phyloP scores from a whole-genome alignment of 1,140 invertebrate genomes.

The Anoplophora glabripennis region DNA sequence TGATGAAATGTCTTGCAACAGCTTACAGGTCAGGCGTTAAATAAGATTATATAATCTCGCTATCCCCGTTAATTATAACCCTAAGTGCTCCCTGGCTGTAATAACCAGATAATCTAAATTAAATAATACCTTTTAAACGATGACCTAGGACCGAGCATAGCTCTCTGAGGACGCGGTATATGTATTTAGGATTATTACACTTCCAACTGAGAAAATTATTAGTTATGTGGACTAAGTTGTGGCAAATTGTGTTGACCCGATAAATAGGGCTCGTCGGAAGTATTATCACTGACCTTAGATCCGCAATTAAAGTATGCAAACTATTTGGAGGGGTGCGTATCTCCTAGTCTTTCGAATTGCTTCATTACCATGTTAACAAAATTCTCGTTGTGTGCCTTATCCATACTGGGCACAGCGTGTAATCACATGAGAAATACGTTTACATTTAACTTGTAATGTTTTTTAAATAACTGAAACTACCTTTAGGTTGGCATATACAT shows the following conservation, averaged over 20 bases:
- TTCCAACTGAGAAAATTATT: conserved; percentile 16
- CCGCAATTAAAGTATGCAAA: no score
- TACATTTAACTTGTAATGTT: no score
- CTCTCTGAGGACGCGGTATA: conserved; percentile 9
- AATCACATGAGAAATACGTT: no score
- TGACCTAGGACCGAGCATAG: conserved; percentile 12
- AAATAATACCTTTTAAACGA: conserved; percentile 28
- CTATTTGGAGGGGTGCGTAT: no score
- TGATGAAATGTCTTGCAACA: conserved; percentile 19
- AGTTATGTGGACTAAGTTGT: not conserved
- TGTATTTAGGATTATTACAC: conserved; percentile 9
- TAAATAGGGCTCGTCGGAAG: no score
- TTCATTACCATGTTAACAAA: no score
- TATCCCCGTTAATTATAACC: conserved; percentile 31
- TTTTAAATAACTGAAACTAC: no score
- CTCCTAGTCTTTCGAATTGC: no score
- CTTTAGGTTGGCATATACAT: no score
- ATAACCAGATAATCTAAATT: conserved; percentile 32
- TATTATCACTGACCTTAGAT: no score
- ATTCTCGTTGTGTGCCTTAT: no score
- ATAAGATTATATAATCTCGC: conserved; percentile 33
- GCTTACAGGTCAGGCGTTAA: conserved; percentile 32
- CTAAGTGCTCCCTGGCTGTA: conserved; percentile 22
- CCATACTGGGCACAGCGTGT: no score
- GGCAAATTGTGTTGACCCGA: not conserved